Conservation (phyloP, 2,797 vertebrate genomes). For the Bucorvus abyssinicus region DNA sequence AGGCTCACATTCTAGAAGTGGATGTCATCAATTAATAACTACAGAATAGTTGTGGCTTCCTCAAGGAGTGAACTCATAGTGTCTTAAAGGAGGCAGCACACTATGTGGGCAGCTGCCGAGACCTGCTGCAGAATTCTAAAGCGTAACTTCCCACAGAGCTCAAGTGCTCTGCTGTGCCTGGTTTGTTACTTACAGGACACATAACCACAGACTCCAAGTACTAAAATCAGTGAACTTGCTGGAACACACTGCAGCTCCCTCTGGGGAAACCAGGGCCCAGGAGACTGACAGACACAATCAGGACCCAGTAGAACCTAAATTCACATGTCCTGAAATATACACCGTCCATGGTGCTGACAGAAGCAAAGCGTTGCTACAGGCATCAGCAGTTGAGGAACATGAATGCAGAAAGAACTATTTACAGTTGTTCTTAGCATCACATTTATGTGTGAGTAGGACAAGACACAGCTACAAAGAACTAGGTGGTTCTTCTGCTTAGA, state of each 20-base stretch:
- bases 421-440: background rate
- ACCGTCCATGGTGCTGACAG: background rate
- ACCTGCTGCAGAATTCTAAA: background rate
- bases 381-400: background rate
- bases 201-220: background rate
- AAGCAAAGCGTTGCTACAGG: background rate
- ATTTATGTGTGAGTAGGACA: background rate
- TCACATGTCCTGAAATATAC: too few species aligned
- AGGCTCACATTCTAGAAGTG: background rate
- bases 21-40: background rate
- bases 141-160: background rate
- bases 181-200: background rate
- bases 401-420: background rate
- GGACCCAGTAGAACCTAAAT: background rate
- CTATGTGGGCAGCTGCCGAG: background rate
- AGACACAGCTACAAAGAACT: background rate
- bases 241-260: background rate
- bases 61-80: background rate
- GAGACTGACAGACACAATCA: background rate
- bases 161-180: background rate
- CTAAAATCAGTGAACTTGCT: background rate
- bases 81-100: background rate
- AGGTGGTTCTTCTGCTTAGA: background rate
- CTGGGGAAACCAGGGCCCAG: background rate
- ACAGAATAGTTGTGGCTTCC: background rate